A percentile compares a stretch with the other conserved stretches of the same genome.
Conservation (phyloP, 2,888 invertebrate species). For the Drosophila monieri region DNA sequence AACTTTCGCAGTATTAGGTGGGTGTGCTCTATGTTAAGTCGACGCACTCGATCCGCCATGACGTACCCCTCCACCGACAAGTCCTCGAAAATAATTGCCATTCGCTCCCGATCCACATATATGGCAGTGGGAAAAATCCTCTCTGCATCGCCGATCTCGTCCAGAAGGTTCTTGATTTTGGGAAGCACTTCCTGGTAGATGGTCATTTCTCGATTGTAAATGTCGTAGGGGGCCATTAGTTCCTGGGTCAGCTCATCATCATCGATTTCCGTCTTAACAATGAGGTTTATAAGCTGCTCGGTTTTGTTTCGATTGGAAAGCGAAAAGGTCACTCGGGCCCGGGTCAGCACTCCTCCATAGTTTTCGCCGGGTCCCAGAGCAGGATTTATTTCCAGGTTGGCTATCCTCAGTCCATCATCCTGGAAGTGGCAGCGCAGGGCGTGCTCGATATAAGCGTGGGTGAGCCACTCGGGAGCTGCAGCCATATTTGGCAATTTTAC, state of each 20-base stretch:
- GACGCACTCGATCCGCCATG: conserved; percentile 79
- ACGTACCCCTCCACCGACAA: conserved; percentile 68
- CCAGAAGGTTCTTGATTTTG: conserved; percentile 69
- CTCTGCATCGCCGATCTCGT: conserved; percentile 70
- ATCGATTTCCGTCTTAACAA: conserved; percentile 81
- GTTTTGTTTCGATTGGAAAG: conserved; percentile 31
- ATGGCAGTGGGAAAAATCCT: conserved; percentile 77
- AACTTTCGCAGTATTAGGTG: conserved; percentile 83
- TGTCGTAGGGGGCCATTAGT: conserved; percentile 79
- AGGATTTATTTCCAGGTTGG: conserved; percentile 57
- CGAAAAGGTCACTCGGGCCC: conserved; percentile 62
- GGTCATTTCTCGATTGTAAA: conserved; percentile 82
- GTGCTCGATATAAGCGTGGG: conserved; percentile 68
- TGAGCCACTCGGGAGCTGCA: conserved; percentile 79
- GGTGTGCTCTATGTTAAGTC: conserved; percentile 84
- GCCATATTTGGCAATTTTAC: conserved; percentile 38
- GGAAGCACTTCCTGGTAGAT: conserved; percentile 82
- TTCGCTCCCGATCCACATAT: conserved; percentile 74
- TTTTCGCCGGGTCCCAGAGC: conserved; percentile 82
- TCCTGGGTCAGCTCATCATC: conserved; percentile 75
- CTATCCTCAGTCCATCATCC: conserved; percentile 61
- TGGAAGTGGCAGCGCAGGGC: conserved; percentile 67
- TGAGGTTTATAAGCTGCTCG: conserved; percentile 39
- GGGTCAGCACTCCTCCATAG: conserved; percentile 77
- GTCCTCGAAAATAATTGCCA: conserved; percentile 82